phyloP scores from a whole-genome alignment of 2,888 invertebrate genomes.

The Chromoteleia sp. region DNA sequence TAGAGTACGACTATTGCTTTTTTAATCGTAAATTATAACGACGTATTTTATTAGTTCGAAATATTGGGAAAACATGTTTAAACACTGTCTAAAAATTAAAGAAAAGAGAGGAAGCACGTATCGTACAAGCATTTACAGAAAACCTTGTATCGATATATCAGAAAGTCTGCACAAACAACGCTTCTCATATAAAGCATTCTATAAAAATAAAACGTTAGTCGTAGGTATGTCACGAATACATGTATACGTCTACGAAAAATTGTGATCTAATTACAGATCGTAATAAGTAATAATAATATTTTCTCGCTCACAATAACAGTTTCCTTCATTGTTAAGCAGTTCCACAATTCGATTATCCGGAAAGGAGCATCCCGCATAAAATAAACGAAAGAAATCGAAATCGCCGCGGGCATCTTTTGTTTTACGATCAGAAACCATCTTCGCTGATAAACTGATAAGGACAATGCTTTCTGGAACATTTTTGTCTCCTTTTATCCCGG shows the following conservation, averaged over 20 bases:
- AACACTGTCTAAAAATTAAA: conserved; percentile 18
- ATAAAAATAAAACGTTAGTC: conserved; percentile 5
- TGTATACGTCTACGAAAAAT: conserved; percentile 5
- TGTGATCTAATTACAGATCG: conserved; percentile 26
- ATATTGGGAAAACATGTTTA: neutral
- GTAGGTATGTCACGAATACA: neutral
- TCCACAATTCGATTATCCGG: conserved; percentile 34
- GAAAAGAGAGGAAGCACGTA: neutral
- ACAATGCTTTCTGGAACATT: conserved; percentile 55
- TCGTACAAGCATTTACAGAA: conserved; percentile 18
- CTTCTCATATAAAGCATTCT: conserved; percentile 2
- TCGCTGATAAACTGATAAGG: conserved; percentile 67
- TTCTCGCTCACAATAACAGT: conserved; percentile 31
- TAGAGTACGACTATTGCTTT: no score
- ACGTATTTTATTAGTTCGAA: no score
- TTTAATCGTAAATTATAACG: no score
- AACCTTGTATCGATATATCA: conserved; percentile 15
- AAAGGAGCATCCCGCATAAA: conserved; percentile 37
- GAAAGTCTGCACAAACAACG: conserved; percentile 19
- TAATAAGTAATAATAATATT: conserved; percentile 30
- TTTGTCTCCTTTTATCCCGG: conserved; percentile 54
- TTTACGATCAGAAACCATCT: conserved; percentile 60
- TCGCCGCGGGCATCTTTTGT: conserved; percentile 52
- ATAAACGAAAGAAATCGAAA: conserved; percentile 59
- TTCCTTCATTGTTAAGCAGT: conserved; percentile 44